Evolutionary conservation across 2,113 vertebrate species (phyloP).

Genomic region (Phalacrocorax brasilianus): DNA sequence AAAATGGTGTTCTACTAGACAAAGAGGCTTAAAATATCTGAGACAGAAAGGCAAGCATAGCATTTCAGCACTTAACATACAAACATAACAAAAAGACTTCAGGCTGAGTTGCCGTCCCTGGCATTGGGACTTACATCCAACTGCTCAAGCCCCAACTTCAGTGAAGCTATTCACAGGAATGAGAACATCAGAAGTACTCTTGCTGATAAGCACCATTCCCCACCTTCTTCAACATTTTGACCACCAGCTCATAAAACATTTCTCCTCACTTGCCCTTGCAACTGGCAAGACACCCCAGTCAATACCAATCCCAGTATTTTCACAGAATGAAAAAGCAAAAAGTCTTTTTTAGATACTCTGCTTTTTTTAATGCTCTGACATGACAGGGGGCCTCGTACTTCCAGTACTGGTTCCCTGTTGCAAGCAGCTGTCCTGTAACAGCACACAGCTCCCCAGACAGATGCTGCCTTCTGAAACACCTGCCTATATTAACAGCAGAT

Average conservation of each 20-base stretch:
- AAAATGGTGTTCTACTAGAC: neutral
- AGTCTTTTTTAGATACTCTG: accelerated
- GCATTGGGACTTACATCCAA: neutral
- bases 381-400: accelerated
- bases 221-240: neutral
- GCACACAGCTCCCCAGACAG: neutral
- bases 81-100: neutral
- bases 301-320: neutral
- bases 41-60: neutral
- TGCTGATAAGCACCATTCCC: neutral
- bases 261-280: neutral
- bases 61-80: neutral
- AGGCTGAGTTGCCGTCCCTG: neutral
- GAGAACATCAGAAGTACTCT: neutral
- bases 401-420: neutral
- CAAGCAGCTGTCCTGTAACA: neutral
- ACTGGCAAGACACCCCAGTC: neutral
- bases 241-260: neutral
- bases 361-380: neutral
- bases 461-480: neutral
- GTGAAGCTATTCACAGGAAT: neutral
- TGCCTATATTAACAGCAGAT: neutral
- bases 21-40: neutral
- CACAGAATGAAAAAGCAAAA: neutral
- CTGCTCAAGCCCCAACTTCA: neutral